phyloP scores from a whole-genome alignment of 2,797 vertebrate species.

The Catharus ustulatus region DNA sequence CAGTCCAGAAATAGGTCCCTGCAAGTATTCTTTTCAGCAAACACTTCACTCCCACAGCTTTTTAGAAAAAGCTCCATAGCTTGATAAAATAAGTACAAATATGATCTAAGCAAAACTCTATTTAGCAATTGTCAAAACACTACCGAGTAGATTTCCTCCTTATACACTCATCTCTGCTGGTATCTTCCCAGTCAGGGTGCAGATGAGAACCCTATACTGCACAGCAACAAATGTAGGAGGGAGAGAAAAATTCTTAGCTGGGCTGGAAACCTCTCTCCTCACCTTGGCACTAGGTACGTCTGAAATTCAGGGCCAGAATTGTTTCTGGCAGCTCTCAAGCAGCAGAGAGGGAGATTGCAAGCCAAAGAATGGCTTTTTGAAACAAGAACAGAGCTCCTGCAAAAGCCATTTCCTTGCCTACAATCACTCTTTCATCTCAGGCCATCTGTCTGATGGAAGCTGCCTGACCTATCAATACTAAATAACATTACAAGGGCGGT shows the following conservation, averaged over 20 bases:
- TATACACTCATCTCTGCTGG: background rate
- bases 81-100: conserved; percentile 43
- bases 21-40: conserved; percentile 50
- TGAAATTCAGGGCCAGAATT: conserved; percentile 7
- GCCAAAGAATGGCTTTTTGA: conserved; percentile 45
- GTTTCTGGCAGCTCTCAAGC: conserved; percentile 33
- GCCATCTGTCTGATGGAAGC: conserved; percentile 28
- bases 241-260: background rate
- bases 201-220: background rate
- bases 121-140: conserved; percentile 58
- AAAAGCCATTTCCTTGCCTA: conserved; percentile 47
- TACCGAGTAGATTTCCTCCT: conserved; percentile 44
- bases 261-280: background rate
- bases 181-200: background rate
- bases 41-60: conserved; percentile 58
- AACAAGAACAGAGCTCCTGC: conserved; percentile 17
- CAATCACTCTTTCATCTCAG: conserved; percentile 34
- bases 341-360: background rate
- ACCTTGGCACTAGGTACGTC: background rate
- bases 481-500: background rate
- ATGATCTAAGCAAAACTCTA: conserved; percentile 53
- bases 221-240: background rate
- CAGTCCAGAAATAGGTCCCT: conserved; percentile 35
- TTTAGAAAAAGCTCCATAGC: conserved; percentile 33
- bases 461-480: conserved; percentile 21